Percentiles rank a stretch among this genome's conserved stretches.
These are phyloP conservation scores for Spodoptera picta DNA, from an alignment of 2,888 invertebrate genomes.

Conservation along the genomic window DNA sequence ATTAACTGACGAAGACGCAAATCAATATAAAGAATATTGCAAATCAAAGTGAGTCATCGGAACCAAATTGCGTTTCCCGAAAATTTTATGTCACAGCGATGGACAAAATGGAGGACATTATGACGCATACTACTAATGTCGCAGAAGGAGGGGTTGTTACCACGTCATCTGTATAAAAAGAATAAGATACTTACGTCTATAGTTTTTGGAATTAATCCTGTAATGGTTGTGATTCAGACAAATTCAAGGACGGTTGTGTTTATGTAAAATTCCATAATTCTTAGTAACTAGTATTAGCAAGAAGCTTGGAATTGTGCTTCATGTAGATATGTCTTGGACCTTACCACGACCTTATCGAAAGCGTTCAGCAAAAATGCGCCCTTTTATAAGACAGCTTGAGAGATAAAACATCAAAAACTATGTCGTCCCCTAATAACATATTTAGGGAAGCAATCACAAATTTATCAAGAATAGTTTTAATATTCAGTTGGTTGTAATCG, in stretches of 20 bases:
- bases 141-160: not conserved
- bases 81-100: slow-evolving; percentile 13
- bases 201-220: not conserved
- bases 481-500: too few species aligned
- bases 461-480: too few species aligned
- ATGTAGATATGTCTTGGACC: too few species aligned
- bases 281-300: too few species aligned
- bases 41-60: slow-evolving; percentile 24
- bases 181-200: slow-evolving; percentile 1
- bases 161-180: slow-evolving; percentile 18
- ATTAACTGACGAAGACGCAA: not conserved
- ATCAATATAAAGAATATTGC: slow-evolving; percentile 15
- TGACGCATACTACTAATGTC: slow-evolving; percentile 28
- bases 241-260: not conserved
- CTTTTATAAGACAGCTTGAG: too few species aligned
- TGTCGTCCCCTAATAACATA: too few species aligned
- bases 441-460: too few species aligned
- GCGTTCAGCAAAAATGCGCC: too few species aligned
- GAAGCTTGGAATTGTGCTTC: too few species aligned
- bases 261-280: too few species aligned
- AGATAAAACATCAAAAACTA: too few species aligned
- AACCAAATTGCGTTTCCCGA: slow-evolving; percentile 8
- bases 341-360: too few species aligned
- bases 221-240: slow-evolving; percentile 4
- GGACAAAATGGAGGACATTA: slow-evolving; percentile 5